Conservation (phyloP, 64 coral and sea anemone genomes). For the Dendrophyllia cribrosa region DNA sequence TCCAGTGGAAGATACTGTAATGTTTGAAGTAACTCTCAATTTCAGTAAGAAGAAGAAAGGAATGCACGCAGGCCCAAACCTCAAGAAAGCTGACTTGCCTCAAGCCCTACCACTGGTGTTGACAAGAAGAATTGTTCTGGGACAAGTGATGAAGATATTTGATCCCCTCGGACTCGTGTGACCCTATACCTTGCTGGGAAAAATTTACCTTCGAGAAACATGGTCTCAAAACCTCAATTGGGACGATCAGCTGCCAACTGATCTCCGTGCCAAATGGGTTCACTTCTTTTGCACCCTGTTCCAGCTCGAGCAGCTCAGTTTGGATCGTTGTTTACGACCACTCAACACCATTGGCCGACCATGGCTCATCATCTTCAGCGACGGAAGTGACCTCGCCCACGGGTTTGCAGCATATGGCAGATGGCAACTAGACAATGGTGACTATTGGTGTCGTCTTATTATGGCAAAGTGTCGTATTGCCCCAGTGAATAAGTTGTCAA, state of each 20-base stretch:
- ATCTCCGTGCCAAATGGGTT: constrained; percentile 39
- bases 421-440: constrained; percentile 59
- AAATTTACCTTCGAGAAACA: constrained; percentile 78
- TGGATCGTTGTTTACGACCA: constrained; percentile 33
- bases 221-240: constrained; percentile 66
- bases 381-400: constrained; percentile 77
- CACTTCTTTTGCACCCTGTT: constrained; percentile 63
- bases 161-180: constrained; percentile 81
- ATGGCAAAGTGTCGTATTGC: constrained; percentile 75
- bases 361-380: constrained; percentile 73
- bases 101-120: constrained; percentile 53
- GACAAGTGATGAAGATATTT: constrained; percentile 80
- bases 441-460: constrained; percentile 70
- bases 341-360: constrained; percentile 17
- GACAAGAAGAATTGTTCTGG: constrained; percentile 86
- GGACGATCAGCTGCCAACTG: constrained; percentile 65
- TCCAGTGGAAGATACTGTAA: constrained; percentile 58
- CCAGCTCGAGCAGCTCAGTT: constrained; percentile 50
- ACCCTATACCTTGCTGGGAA: constrained; percentile 58
- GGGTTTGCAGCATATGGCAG: constrained; percentile 76
- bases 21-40: constrained; percentile 50
- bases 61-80: constrained; percentile 41
- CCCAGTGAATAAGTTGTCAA: constrained; percentile 71
- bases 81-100: constrained; percentile 50
- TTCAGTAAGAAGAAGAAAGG: constrained; percentile 23